Percentiles rank a stretch among this genome's conserved stretches.
These are phyloP conservation scores for Coracopsis vasa DNA, from an alignment of 2,113 vertebrate genomes.

Conservation along the genomic window DNA sequence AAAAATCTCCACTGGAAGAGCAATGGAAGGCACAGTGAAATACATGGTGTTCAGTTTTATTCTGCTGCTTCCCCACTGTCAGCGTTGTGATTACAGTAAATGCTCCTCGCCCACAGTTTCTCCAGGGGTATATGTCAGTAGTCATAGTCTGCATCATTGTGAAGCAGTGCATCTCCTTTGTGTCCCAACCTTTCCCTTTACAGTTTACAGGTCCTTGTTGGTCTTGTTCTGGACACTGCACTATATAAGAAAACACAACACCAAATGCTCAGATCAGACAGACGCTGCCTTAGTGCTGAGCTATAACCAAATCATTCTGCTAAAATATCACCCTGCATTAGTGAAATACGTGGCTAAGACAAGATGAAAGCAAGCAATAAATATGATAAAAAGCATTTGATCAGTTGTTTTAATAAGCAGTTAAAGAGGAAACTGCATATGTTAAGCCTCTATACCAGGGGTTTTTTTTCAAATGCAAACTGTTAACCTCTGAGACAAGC, in stretches of 20 bases:
- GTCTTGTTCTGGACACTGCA: neutral
- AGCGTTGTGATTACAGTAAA: neutral
- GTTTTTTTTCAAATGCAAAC: neutral
- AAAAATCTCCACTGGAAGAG: neutral
- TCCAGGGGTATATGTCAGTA: neutral
- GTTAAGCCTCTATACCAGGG: neutral
- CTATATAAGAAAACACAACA: neutral
- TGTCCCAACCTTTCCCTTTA: neutral
- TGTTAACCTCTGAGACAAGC: neutral
- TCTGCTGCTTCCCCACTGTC: neutral
- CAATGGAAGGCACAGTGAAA: neutral
- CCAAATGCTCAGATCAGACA: neutral
- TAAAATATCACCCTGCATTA: neutral
- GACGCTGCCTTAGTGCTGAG: neutral
- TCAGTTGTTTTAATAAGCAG: neutral
- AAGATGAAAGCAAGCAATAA: neutral
- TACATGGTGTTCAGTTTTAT: neutral
- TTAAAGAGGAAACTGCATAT: neutral
- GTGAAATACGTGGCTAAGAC: neutral
- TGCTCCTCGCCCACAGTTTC: neutral
- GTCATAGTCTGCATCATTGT: neutral
- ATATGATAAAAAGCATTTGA: neutral
- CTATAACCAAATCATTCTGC: neutral
- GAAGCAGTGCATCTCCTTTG: neutral
- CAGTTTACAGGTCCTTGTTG: neutral